Evolutionary conservation across 2,113 vertebrate genomes (phyloP).

Genomic region (Vidua macroura): DNA sequence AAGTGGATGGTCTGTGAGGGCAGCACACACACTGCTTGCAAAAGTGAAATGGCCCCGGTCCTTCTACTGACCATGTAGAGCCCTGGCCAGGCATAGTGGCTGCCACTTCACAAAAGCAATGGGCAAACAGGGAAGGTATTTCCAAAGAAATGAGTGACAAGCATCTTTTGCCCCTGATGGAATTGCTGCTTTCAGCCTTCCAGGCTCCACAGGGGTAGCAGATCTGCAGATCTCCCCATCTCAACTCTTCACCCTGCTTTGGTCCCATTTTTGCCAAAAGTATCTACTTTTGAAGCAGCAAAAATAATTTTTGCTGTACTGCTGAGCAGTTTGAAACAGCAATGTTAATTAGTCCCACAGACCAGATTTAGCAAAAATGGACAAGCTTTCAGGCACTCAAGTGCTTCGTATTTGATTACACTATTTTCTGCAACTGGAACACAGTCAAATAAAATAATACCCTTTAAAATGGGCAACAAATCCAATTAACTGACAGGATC

Average conservation of each 20-base stretch:
- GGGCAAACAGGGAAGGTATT: not conserved
- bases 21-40: not conserved
- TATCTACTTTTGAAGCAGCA: not conserved
- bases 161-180: not conserved
- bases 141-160: not conserved
- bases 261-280: not conserved
- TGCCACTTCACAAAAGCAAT: not conserved
- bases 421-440: slow-evolving; percentile 38
- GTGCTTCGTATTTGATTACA: slow-evolving; percentile 29
- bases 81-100: not conserved
- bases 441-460: slow-evolving; percentile 12
- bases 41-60: accelerated
- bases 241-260: not conserved
- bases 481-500: slow-evolving; percentile 32
- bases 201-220: not conserved
- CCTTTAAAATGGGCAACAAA: slow-evolving; percentile 19
- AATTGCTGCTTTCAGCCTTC: not conserved
- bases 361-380: slow-evolving; percentile 15
- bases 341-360: slow-evolving; percentile 39
- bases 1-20: not conserved
- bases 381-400: slow-evolving; percentile 24
- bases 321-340: slow-evolving; percentile 14
- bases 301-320: slow-evolving; percentile 1
- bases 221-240: not conserved
- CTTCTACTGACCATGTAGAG: not conserved